Percentiles rank a stretch among this genome's conserved stretches.
These are phyloP conservation scores for Rugalucina vietnamica DNA, from an alignment of 2,888 invertebrate genomes.

Conservation along the genomic window DNA sequence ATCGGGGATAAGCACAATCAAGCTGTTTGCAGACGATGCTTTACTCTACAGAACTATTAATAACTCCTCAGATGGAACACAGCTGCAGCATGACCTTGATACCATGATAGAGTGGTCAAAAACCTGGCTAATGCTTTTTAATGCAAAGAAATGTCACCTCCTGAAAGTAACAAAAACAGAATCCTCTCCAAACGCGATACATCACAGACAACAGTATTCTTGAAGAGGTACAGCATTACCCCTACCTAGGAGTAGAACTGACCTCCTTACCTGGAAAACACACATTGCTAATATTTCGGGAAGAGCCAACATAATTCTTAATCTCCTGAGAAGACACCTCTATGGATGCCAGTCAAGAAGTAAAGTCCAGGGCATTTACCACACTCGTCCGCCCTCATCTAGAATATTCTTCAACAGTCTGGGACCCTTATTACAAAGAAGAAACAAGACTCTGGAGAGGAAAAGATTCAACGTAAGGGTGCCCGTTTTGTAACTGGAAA, in stretches of 20 bases:
- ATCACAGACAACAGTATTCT: background rate
- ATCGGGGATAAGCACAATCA: too few species aligned
- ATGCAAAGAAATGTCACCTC: slow-evolving; percentile 5
- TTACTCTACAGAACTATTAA: too few species aligned
- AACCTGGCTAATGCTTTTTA: background rate
- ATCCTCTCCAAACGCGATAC: background rate
- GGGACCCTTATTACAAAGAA: background rate
- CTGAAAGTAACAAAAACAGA: background rate
- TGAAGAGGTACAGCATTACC: background rate
- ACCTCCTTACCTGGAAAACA: too few species aligned
- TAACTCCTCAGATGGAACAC: too few species aligned
- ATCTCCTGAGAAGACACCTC: background rate
- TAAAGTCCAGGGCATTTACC: background rate
- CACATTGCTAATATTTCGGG: background rate
- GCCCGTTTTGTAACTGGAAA: background rate
- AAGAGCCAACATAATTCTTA: background rate
- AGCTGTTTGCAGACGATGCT: too few species aligned
- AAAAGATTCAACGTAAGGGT: background rate
- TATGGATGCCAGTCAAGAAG: background rate
- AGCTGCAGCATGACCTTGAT: too few species aligned
- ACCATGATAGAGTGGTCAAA: slow-evolving; percentile 1
- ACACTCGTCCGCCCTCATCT: background rate
- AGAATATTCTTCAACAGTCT: background rate
- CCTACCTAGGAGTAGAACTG: too few species aligned
- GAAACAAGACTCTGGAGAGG: background rate